A percentile compares a stretch with the other conserved stretches of the same genome.
Conservation (phyloP, 2,113 vertebrate genomes). For the Morone chrysops region DNA sequence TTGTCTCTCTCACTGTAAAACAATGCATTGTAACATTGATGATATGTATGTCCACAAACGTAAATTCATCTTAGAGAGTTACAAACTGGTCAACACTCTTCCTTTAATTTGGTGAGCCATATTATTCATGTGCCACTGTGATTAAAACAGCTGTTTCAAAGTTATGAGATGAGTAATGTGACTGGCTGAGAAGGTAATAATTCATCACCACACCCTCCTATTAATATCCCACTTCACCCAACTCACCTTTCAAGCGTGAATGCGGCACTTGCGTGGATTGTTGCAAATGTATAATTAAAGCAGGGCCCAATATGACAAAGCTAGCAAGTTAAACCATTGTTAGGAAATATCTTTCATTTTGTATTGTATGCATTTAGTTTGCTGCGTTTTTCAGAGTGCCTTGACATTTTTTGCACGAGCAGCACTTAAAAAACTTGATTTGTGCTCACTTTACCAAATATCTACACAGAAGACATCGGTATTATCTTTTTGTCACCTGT, state of each 20-base stretch:
- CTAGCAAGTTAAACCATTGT: background rate
- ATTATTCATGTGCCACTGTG: conserved; percentile 29
- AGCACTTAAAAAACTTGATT: background rate
- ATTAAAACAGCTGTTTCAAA: conserved; percentile 61
- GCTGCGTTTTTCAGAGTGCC: background rate
- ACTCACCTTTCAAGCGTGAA: conserved; percentile 27
- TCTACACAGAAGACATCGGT: background rate
- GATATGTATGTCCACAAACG: background rate
- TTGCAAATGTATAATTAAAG: conserved; percentile 16
- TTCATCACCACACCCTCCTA: conserved; percentile 47
- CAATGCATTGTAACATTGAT: background rate
- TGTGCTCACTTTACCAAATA: background rate
- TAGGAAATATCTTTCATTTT: conserved; percentile 37
- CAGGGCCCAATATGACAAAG: conserved; percentile 9
- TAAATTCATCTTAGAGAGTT: background rate
- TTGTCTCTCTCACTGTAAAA: conserved; percentile 30
- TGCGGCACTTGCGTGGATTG: background rate
- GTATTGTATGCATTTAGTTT: background rate
- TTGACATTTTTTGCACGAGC: background rate
- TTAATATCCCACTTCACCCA: conserved; percentile 51
- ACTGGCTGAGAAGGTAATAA: conserved; percentile 55
- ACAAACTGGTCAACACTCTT: background rate
- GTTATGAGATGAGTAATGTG: conserved; percentile 57
- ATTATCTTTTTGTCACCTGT: background rate
- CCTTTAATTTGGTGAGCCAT: conserved; percentile 14